Percentiles rank a stretch among this genome's conserved stretches.
Conservation (phyloP, 2,888 invertebrate genomes). For the Mongoloraphidia duomilia region DNA sequence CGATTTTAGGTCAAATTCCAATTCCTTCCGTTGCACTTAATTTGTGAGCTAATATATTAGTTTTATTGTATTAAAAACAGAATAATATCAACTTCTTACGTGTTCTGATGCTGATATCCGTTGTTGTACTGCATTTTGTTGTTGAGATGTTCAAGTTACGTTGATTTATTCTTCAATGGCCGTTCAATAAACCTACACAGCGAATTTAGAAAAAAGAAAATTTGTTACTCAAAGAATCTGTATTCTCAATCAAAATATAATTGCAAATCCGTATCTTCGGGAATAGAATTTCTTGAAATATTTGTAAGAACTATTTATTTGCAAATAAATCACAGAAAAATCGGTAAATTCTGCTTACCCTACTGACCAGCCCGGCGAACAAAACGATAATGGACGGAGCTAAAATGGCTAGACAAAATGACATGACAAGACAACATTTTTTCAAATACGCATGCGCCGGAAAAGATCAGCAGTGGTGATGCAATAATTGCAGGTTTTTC, state of each 20-base stretch:
- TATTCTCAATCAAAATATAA: not conserved
- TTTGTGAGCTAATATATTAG: no score
- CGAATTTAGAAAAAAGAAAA: not conserved
- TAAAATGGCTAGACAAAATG: not conserved
- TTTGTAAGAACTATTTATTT: conserved; percentile 2
- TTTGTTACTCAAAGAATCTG: not conserved
- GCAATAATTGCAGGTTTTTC: not conserved
- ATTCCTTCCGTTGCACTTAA: no score
- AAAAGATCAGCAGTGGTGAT: not conserved
- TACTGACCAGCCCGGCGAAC: conserved; percentile 45
- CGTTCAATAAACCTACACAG: not conserved
- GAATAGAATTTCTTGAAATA: conserved; percentile 9
- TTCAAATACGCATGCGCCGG: not conserved
- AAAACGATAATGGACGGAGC: conserved; percentile 41
- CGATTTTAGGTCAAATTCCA: no score
- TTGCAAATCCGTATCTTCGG: not conserved
- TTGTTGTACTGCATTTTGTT: conserved; percentile 34
- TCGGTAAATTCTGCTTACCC: not conserved
- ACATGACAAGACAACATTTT: not conserved
- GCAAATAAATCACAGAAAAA: not conserved
- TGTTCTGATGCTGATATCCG: conserved; percentile 30
- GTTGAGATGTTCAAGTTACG: conserved; percentile 18
- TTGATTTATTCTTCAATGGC: not conserved
- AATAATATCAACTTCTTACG: conserved; percentile 20
- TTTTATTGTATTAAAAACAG: not conserved